Conservation (phyloP, 2,888 invertebrate genomes). For the Hypomecis atomaria region DNA sequence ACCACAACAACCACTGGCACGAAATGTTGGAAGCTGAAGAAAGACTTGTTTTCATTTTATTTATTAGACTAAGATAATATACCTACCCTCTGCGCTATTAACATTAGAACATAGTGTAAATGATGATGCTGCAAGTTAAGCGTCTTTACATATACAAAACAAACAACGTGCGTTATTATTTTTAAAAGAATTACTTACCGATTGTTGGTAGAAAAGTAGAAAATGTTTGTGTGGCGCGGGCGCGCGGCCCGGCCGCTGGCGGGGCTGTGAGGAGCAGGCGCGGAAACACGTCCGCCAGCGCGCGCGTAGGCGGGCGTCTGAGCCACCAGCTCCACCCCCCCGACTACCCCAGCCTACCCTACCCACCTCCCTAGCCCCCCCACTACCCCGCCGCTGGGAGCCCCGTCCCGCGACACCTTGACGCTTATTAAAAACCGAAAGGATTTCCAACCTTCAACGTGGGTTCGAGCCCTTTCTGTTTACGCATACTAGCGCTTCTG, state of each 20-base stretch:
- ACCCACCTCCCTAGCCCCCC: constrained; percentile 29
- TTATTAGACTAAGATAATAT: too few species aligned
- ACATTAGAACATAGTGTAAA: too few species aligned
- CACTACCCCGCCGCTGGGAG: constrained; percentile 33
- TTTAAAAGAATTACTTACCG: constrained; percentile 45
- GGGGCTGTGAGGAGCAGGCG: constrained; percentile 69
- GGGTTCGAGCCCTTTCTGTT: not conserved
- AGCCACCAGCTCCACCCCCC: constrained; percentile 38
- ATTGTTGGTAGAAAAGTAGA: constrained; percentile 48
- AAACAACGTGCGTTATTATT: too few species aligned
- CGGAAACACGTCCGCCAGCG: constrained; percentile 68
- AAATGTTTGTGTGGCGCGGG: constrained; percentile 54
- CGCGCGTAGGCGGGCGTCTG: constrained; percentile 41
- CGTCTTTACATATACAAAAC: too few species aligned
- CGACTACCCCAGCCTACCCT: constrained; percentile 25
- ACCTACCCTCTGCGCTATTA: too few species aligned
- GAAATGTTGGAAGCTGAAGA: not conserved
- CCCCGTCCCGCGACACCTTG: constrained; percentile 52
- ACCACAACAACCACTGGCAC: not conserved
- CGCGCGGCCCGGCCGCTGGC: constrained; percentile 83
- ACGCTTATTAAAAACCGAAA: constrained; percentile 58
- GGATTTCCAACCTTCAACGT: constrained; percentile 46
- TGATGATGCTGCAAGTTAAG: too few species aligned
- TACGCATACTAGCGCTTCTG: not conserved
- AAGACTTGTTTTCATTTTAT: too few species aligned